Conservation (phyloP, 2,797 vertebrate genomes). For the Spondyliosoma cantharus region DNA sequence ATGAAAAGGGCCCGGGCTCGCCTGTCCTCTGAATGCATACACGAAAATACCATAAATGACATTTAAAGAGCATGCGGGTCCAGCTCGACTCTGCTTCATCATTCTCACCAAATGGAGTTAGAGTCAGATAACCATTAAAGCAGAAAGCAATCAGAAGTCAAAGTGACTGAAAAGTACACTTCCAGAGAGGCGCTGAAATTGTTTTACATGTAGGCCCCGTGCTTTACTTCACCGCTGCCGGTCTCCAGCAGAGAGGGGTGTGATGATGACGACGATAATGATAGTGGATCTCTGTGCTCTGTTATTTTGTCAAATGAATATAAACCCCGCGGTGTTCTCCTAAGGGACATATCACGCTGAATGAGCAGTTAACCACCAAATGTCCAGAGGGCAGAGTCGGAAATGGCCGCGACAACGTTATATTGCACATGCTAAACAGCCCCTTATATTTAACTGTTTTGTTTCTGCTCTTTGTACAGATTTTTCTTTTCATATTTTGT, state of each 20-base stretch:
- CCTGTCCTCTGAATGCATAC: conserved; percentile 31
- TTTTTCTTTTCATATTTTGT: too few relatives aligned
- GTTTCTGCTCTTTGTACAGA: too few relatives aligned
- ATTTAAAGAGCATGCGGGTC: conserved; percentile 42
- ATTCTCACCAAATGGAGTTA: conserved; percentile 55
- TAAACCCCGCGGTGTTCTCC: conserved; percentile 23
- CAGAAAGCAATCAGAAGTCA: conserved; percentile 51
- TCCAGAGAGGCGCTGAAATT: conserved; percentile 18
- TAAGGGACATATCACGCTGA: conserved; percentile 42
- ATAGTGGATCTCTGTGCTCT: conserved; percentile 41
- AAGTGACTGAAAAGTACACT: conserved; percentile 54
- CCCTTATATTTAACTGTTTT: too few relatives aligned
- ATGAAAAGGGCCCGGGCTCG: conserved; percentile 16
- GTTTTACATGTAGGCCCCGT: conserved; percentile 42
- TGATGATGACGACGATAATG: conserved; percentile 49
- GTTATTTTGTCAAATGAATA: conserved; percentile 65
- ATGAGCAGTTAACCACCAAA: conserved; percentile 40
- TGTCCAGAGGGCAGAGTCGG: conserved; percentile 35
- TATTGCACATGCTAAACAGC: too few relatives aligned
- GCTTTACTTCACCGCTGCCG: conserved; percentile 20
- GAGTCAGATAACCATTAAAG: conserved; percentile 47
- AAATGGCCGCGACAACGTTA: conserved; percentile 23
- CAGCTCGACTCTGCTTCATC: conserved; percentile 36
- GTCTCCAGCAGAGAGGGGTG: conserved; percentile 44
- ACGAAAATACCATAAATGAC: conserved; percentile 56